Percentiles rank a stretch among this genome's conserved stretches.
These are phyloP conservation scores for Apomyelois bistriatella DNA, from an alignment of 2,888 invertebrate genomes.

Conservation along the genomic window DNA sequence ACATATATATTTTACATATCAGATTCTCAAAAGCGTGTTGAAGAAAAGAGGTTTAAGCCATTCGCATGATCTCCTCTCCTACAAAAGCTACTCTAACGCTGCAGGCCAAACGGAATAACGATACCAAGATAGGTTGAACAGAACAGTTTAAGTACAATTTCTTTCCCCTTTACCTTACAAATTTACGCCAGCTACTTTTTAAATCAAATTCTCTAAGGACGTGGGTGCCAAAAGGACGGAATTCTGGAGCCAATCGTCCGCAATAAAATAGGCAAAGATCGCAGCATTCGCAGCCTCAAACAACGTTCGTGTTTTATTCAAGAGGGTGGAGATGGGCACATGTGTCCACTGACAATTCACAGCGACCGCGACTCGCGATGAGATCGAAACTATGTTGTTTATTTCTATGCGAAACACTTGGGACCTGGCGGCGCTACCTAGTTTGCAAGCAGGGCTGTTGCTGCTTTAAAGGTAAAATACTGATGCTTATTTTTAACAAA, in stretches of 20 bases:
- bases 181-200: conserved; percentile 31
- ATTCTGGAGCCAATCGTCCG: conserved; percentile 58
- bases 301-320: conserved; percentile 68
- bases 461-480: too few relatives aligned
- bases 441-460: neutral
- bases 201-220: conserved; percentile 33
- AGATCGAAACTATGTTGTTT: conserved; percentile 34
- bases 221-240: conserved; percentile 33
- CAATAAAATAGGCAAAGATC: conserved; percentile 62
- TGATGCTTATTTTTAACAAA: too few relatives aligned
- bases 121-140: conserved; percentile 21
- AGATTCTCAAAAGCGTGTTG: too few relatives aligned
- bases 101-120: conserved; percentile 22
- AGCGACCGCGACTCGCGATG: conserved; percentile 32
- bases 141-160: conserved; percentile 13
- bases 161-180: conserved; percentile 27
- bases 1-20: too few relatives aligned
- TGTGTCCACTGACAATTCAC: conserved; percentile 60
- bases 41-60: too few relatives aligned
- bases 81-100: conserved; percentile 14
- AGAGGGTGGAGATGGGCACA: conserved; percentile 47
- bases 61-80: too few relatives aligned
- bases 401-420: conserved; percentile 11
- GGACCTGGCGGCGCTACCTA: neutral
- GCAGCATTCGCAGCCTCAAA: conserved; percentile 49